Percentiles rank a stretch among this genome's conserved stretches.
Evolutionary conservation across 1,140 invertebrate genomes (phyloP).

Genomic region (Tetragnatha versicolor): DNA sequence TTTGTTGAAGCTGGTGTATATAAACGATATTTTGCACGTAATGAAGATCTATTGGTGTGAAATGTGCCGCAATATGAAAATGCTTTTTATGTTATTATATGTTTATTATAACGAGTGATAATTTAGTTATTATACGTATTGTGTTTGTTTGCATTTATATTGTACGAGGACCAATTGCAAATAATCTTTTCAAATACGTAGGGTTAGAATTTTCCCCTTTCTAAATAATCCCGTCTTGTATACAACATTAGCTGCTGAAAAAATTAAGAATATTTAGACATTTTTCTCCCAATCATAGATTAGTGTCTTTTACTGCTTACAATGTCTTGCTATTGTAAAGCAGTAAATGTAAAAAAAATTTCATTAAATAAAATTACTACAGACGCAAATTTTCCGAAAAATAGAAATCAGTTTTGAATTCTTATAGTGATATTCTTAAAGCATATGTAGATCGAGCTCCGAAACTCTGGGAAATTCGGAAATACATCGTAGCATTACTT

Average conservation of each 20-base stretch:
- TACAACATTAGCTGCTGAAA: background rate
- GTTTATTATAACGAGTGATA: conserved; percentile 14
- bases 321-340: no score
- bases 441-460: no score
- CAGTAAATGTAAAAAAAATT: no score
- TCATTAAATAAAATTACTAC: no score
- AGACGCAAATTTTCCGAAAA: no score
- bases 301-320: no score
- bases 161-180: conserved; percentile 6
- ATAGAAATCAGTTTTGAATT: no score
- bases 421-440: no score
- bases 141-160: background rate
- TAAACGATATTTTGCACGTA: background rate
- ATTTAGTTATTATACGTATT: conserved; percentile 24
- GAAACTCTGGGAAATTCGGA: no score
- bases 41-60: background rate
- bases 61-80: background rate
- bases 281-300: no score
- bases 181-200: conserved; percentile 1
- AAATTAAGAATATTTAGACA: background rate
- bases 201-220: background rate
- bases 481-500: no score
- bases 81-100: background rate
- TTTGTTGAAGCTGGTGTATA: background rate
- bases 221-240: background rate